A percentile compares a stretch with the other conserved stretches of the same genome.
Conservation (phyloP, 2,113 vertebrate genomes). For the Myanophis thanlyinensis region DNA sequence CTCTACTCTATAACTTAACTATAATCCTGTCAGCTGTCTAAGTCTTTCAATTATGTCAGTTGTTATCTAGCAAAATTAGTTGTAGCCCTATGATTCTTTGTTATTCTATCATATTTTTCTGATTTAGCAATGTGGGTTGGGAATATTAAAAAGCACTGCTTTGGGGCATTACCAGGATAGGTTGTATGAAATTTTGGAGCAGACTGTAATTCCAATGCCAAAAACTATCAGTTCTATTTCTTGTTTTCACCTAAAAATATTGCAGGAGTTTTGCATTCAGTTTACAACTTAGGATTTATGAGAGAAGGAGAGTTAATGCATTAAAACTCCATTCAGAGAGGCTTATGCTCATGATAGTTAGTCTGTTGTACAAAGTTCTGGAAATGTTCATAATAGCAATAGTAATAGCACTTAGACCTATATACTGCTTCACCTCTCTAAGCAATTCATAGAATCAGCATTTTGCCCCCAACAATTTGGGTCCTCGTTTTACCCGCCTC, state of each 20-base stretch:
- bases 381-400: neutral
- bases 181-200: neutral
- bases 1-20: neutral
- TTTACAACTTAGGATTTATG: neutral
- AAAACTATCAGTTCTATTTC: neutral
- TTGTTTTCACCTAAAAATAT: neutral
- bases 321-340: neutral
- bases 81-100: neutral
- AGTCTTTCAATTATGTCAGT: neutral
- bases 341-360: neutral
- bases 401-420: no score
- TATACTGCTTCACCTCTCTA: no score
- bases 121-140: neutral
- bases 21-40: neutral
- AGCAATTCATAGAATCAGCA: no score
- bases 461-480: no score
- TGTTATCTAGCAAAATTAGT: neutral
- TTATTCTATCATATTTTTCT: neutral
- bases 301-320: neutral
- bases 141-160: neutral
- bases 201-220: neutral
- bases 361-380: neutral
- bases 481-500: no score
- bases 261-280: neutral
- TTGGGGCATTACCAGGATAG: neutral